These are phyloP conservation scores for Synergus umbraculus DNA, from an alignment of 2,888 invertebrate species.

Conservation along the genomic window DNA sequence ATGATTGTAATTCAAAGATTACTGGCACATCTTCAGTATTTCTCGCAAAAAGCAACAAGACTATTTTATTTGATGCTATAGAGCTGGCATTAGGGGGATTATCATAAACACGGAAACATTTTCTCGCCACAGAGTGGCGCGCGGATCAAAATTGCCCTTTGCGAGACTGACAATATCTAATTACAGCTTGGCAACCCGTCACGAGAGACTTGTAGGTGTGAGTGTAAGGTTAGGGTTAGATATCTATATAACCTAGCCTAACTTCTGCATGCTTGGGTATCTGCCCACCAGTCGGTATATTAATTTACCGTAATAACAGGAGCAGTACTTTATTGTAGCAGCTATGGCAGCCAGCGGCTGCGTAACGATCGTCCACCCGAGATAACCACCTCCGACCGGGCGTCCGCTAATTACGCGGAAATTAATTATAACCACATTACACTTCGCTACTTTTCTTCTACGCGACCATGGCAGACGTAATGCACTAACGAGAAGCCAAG, in stretches of 20 bases:
- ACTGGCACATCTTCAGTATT: not conserved
- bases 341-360: constrained; percentile 45
- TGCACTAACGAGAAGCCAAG: constrained; percentile 38
- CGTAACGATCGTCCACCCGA: constrained; percentile 66
- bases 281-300: constrained; percentile 40
- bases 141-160: constrained; percentile 15
- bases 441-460: constrained; percentile 56
- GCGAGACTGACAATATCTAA: not conserved
- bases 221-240: constrained; percentile 29
- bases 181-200: not conserved
- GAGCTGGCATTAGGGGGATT: not conserved
- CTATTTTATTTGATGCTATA: not conserved
- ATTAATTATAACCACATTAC: constrained; percentile 70
- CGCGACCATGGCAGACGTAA: constrained; percentile 41
- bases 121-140: not conserved
- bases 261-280: constrained; percentile 31
- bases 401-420: constrained; percentile 70
- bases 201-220: not conserved
- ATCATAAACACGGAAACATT: constrained; percentile 14
- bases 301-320: constrained; percentile 41
- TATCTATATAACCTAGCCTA: constrained; percentile 34
- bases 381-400: constrained; percentile 64
- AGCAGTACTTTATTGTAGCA: constrained; percentile 39
- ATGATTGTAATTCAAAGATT: too few species aligned
- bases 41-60: not conserved